These are phyloP conservation scores for Ptilonorhynchus violaceus DNA, from an alignment of 2,113 vertebrate genomes.

Conservation along the genomic window DNA sequence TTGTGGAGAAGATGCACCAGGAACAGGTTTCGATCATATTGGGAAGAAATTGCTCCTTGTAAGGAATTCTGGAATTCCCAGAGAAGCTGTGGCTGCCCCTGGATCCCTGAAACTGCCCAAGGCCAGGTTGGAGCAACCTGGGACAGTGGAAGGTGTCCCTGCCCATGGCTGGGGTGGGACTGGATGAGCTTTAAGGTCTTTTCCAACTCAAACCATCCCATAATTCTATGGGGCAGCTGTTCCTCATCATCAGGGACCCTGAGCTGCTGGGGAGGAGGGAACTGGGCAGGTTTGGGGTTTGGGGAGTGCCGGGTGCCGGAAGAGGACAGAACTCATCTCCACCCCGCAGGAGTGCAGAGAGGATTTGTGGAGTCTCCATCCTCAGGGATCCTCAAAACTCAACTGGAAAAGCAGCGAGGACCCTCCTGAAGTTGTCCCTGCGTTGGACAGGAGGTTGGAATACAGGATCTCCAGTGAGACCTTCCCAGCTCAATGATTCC, in stretches of 20 bases:
- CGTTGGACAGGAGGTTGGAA: background rate
- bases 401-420: background rate
- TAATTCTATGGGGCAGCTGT: background rate
- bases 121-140: background rate
- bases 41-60: background rate
- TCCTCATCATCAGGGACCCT: background rate
- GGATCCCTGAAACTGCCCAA: background rate
- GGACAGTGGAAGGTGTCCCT: background rate
- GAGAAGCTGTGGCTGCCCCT: background rate
- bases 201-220: background rate
- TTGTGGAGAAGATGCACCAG: background rate
- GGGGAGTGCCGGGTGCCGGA: background rate
- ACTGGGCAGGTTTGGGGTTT: background rate
- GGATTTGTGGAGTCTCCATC: background rate
- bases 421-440: background rate
- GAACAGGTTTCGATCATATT: background rate
- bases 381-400: background rate
- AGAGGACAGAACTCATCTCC: background rate
- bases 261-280: background rate
- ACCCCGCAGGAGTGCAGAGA: background rate
- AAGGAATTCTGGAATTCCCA: background rate
- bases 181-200: background rate
- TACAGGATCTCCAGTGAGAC: background rate
- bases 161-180: background rate
- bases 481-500: rapidly evolving